Percentiles rank a stretch among this genome's conserved stretches.
These are phyloP conservation scores for Epicauta chinensis DNA, from an alignment of 1,140 invertebrate species.

Conservation along the genomic window DNA sequence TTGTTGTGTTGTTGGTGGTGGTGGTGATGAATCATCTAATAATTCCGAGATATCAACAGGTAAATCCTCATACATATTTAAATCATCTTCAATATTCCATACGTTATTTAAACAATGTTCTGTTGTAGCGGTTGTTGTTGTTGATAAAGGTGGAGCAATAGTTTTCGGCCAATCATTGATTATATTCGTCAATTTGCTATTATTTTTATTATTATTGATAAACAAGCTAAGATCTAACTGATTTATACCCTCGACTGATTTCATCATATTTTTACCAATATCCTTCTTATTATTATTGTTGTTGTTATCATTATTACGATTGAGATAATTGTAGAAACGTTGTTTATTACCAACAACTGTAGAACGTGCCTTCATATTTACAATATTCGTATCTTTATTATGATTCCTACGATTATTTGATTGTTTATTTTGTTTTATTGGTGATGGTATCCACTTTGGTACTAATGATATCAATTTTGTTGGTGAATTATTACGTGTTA, in stretches of 20 bases:
- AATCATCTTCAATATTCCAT: conserved; percentile 35
- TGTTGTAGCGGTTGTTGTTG: not conserved
- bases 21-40: conserved; percentile 49
- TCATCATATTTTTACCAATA: too few species aligned
- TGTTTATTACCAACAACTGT: too few species aligned
- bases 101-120: not conserved
- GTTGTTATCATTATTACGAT: too few species aligned
- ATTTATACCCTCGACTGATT: too few species aligned
- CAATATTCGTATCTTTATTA: not conserved
- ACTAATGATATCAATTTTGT: conserved; percentile 28
- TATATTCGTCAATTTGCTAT: not conserved
- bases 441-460: conserved; percentile 31
- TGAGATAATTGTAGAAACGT: too few species aligned
- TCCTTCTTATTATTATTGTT: too few species aligned
- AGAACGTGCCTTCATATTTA: too few species aligned
- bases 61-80: conserved; percentile 50
- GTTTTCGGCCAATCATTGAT: not conserved
- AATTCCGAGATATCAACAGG: conserved; percentile 53
- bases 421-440: conserved; percentile 23
- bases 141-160: not conserved
- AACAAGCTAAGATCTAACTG: too few species aligned
- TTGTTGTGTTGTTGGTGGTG: conserved; percentile 19
- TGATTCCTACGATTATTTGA: not conserved
- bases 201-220: too few species aligned
- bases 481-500: conserved; percentile 17